Evolutionary conservation across 1,140 invertebrate genomes (phyloP).

Genomic region (Drosophila biarmipes): DNA sequence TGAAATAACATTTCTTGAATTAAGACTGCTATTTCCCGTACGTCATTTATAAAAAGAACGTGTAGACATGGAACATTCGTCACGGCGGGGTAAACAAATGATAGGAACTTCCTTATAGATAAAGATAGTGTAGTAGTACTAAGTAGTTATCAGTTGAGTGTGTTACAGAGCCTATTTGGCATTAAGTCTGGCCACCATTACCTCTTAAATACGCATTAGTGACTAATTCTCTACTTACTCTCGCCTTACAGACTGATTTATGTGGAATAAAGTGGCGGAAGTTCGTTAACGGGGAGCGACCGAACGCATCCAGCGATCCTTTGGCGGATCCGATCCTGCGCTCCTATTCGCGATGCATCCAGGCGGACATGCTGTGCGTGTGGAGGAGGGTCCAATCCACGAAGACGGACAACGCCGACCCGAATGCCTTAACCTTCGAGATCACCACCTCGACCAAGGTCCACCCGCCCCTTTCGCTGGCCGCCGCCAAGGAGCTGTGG

Average conservation of each 20-base stretch:
- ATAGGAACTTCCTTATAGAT: constrained; percentile 12
- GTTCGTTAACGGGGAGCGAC: constrained; percentile 90
- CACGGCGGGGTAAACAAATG: constrained; percentile 28
- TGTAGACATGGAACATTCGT: constrained; percentile 26
- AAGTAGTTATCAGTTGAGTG: constrained; percentile 15
- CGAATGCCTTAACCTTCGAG: constrained; percentile 81
- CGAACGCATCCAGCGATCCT: constrained; percentile 87
- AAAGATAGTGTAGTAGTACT: constrained; percentile 2
- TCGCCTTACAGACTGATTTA: constrained; percentile 93
- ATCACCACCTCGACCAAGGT: constrained; percentile 83
- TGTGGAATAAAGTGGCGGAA: constrained; percentile 99
- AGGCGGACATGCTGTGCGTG: constrained; percentile 97
- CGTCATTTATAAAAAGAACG: constrained; percentile 17
- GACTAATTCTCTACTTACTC: constrained; percentile 8
- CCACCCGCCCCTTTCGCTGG: constrained; percentile 89
- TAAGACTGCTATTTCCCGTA: background rate
- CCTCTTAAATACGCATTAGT: constrained; percentile 18
- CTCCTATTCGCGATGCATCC: constrained; percentile 96
- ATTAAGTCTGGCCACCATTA: constrained; percentile 10
- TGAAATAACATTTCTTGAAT: constrained; percentile 17
- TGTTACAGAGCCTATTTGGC: constrained; percentile 18
- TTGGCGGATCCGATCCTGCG: constrained; percentile 96
- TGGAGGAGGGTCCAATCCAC: constrained; percentile 93
- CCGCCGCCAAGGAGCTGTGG: constrained; percentile 97
- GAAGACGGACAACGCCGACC: constrained; percentile 81